Percentiles rank a stretch among this genome's conserved stretches.
Conservation (phyloP, 2,113 vertebrate genomes). For the Eubucco bourcierii region DNA sequence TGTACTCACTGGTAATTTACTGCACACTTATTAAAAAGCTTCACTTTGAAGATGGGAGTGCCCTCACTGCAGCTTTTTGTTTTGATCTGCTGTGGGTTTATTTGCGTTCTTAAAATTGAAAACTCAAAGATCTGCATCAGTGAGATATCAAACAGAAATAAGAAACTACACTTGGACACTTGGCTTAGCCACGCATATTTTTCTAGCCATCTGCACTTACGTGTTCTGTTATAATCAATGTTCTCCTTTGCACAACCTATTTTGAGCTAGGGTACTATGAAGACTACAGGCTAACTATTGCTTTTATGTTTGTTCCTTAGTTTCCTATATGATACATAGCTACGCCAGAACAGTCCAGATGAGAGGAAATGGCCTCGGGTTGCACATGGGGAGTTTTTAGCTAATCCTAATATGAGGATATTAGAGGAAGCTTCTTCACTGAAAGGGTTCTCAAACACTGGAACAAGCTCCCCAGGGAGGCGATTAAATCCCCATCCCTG, state of each 20-base stretch:
- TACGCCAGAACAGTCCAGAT: background rate
- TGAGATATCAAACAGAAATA: slow-evolving; percentile 5
- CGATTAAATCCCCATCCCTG: too few species aligned
- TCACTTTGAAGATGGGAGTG: slow-evolving; percentile 5
- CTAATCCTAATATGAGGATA: too few species aligned
- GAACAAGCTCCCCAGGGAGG: too few species aligned
- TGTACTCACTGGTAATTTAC: slow-evolving; percentile 8
- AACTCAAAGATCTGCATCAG: background rate
- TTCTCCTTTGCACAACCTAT: background rate
- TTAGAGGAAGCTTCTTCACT: too few species aligned
- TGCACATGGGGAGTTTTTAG: too few species aligned
- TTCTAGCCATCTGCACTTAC: background rate
- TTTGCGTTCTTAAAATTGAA: background rate
- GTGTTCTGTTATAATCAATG: background rate
- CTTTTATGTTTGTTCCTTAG: background rate
- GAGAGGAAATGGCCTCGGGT: background rate
- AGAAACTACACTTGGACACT: background rate
- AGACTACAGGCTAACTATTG: background rate
- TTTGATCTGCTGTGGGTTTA: background rate
- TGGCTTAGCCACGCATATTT: background rate
- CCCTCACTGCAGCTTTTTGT: background rate
- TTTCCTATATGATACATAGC: background rate
- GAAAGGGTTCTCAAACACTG: too few species aligned
- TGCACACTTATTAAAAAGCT: slow-evolving; percentile 5
- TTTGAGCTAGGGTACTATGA: background rate